Base-by-base conservation (phyloP, 2,888 invertebrate genomes). In the Chorisops tibialis region DNA sequence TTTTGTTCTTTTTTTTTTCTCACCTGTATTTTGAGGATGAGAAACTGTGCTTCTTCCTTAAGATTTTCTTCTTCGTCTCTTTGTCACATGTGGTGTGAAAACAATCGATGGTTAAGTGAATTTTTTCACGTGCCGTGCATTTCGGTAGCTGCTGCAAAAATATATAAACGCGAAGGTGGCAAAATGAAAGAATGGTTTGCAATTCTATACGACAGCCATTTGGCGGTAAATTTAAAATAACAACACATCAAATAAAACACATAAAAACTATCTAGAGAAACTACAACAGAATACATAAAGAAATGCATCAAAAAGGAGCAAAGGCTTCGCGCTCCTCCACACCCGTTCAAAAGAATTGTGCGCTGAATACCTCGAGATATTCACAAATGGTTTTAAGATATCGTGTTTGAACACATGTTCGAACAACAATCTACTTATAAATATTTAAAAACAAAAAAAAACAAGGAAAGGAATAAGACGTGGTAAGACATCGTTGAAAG, bases 351-450 rank as follows among this genome's bases (percentile, higher is more conserved):
- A 30, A 30, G 30, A 9, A 30, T 30, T 30, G 30, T 30, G 30
- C 9, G 3, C 30, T 30, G 30, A 30, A 30, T 30, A 30, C 22
- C 16, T 14, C 30, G 43, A 45, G 30, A 30, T 56, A 56, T 56
- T 45, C 43, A 56, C 56, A 56, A 64, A 64, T 66, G 65, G 50
- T 66, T 66, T 67, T 67, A 67, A 67, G 68, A 67, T 66, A 67
- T 68, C 66, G 66, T 68, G 68, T 67, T 64, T 60, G 64, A 68
- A 68, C 68, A 68, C 63, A 67, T 68, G 68, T 68, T 68, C 67
- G 60, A n/a, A 67, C 68, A 65, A 66, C 45, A 56, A 16, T 56
- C 39, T 18, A 45, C 56, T 56, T 37, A 56, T 56, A 56, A 56
- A 56, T 56, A 56, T 56, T 56, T 56, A 56, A 56, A 56, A 56